Conservation (phyloP, 2,113 vertebrate genomes). For the Macheiramphus alcinus region DNA sequence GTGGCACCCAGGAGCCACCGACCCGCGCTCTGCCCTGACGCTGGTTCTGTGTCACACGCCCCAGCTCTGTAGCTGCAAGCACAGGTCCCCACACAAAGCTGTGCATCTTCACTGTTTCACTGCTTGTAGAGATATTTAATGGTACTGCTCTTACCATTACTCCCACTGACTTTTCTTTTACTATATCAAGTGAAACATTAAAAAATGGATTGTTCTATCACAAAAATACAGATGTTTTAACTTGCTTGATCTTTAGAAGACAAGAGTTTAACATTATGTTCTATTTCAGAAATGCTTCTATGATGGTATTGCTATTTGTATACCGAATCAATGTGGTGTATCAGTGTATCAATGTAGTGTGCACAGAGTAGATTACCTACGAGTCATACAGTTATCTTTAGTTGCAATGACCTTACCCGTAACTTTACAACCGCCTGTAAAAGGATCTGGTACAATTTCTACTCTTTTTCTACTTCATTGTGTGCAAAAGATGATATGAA, state of each 20-base stretch:
- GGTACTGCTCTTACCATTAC: background rate
- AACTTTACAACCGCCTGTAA: background rate
- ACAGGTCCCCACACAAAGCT: background rate
- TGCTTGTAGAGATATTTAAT: background rate
- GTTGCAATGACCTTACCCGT: background rate
- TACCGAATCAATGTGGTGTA: background rate
- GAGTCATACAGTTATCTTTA: background rate
- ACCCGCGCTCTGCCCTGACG: rapidly evolving
- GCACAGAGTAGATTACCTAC: background rate
- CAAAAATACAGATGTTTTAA: background rate
- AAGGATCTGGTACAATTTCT: background rate
- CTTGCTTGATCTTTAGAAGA: background rate
- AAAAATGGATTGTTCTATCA: background rate
- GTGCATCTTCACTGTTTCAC: background rate
- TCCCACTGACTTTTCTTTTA: background rate
- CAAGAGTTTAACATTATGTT: background rate
- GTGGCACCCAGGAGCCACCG: background rate
- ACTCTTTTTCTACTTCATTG: background rate
- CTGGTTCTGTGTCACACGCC: background rate
- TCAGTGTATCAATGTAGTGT: background rate
- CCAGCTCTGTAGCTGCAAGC: background rate
- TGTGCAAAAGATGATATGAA: background rate
- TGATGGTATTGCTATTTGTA: background rate
- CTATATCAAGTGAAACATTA: background rate
- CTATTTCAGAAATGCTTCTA: background rate